Conservation (phyloP, 2,888 invertebrate species). For the Drosophila hamatofila region DNA sequence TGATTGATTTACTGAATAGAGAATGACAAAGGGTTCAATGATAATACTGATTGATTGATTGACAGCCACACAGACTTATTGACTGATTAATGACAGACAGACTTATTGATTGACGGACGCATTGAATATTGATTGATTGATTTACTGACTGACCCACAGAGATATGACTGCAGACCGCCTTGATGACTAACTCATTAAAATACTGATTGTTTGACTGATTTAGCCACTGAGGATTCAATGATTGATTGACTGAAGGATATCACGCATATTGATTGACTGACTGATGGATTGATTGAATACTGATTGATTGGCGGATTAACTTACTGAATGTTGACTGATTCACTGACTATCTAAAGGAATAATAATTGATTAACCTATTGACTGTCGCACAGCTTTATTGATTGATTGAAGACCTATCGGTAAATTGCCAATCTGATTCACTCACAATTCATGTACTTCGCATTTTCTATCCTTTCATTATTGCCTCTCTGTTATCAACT, state of each 20-base stretch:
- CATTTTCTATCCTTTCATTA: neutral
- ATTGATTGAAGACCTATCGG: neutral
- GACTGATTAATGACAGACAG: neutral
- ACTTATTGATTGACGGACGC: neutral
- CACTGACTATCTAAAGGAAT: too few species aligned
- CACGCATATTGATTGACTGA: neutral
- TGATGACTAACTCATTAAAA: too few species aligned
- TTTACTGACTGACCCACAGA: neutral
- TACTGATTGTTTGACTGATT: neutral
- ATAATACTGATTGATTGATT: neutral
- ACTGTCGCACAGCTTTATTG: too few species aligned
- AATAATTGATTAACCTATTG: too few species aligned
- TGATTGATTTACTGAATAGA: neutral
- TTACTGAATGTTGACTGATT: neutral
- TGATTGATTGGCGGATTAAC: neutral
- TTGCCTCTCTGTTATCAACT: neutral
- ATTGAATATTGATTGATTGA: neutral
- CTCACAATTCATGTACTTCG: neutral
- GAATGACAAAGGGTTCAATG: neutral
- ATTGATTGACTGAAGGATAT: neutral
- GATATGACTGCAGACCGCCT: too few species aligned
- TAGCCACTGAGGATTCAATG: too few species aligned
- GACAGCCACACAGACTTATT: neutral
- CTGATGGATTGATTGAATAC: neutral
- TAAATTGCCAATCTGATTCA: neutral